Evolutionary conservation across 2,888 invertebrate genomes (phyloP), one percentile per base, ranked within the genome.

Genomic region (Lasiommata megera): DNA sequence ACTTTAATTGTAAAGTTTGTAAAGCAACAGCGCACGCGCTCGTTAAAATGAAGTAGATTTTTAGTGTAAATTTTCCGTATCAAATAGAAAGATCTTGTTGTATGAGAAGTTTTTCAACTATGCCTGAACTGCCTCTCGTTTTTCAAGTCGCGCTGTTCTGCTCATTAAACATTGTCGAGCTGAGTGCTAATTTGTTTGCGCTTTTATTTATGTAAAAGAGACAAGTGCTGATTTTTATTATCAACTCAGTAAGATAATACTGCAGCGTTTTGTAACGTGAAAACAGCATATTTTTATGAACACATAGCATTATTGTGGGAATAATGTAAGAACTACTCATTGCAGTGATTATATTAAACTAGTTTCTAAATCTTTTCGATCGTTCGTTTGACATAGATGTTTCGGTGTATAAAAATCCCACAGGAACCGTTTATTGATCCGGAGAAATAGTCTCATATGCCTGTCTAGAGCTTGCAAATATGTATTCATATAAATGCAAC

Each of bases 71-170:
- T n/a, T n/a, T n/a, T n/a, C n/a, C n/a, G n/a, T n/a, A n/a, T n/a
- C n/a, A n/a, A n/a, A n/a, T n/a, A n/a, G n/a, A n/a, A n/a, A n/a
- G n/a, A n/a, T n/a, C n/a, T n/a, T n/a, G 56, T 71, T 69, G 70
- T 70, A 69, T 68, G 67, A 63, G 62, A 59, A 68, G 66, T 72
- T 71, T 73, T 72, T 72, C 68, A 76, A 75, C 72, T 73, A 63
- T 66, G 64, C 67, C 66, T 67, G 67, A 74, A 75, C 68, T 71
- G 63, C 62, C 65, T 63, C 64, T 66, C 63, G 53, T 56, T 48
- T 62, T 64, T 65, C 63, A 62, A 58, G 63, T 63, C 53, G 56
- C 40, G 56, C 63, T 61, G 62, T 65, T 65, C 62, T 50, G 48
- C 58, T 64, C 63, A 67, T 72, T 66, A 64, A 70, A 70, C 70